Evolutionary conservation across 2,888 invertebrate genomes (phyloP).

Genomic region (Chaitophorus viminalis): DNA sequence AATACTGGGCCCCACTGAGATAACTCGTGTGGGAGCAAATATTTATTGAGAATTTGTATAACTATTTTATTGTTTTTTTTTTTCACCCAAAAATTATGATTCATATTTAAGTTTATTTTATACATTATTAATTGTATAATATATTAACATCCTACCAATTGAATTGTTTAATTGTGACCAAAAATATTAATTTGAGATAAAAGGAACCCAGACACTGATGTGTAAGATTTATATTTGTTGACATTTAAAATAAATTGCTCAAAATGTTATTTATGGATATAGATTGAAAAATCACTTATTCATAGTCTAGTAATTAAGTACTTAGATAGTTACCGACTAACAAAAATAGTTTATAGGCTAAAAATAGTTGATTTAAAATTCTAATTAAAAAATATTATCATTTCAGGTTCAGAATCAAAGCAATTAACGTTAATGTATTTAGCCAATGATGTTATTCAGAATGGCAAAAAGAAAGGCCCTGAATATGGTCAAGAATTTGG

Average conservation of each 20-base stretch:
- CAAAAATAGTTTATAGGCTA: neutral
- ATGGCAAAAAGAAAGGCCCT: slow-evolving; percentile 96
- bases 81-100: no score
- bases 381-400: slow-evolving; percentile 59
- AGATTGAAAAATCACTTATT: neutral
- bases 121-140: no score
- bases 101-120: no score
- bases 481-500: slow-evolving; percentile 93
- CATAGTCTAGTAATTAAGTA: neutral
- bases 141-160: no score
- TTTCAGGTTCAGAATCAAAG: slow-evolving; percentile 82
- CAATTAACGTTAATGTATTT: slow-evolving; percentile 96
- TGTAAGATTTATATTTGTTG: neutral
- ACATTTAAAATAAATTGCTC: no score
- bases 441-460: slow-evolving; percentile 99
- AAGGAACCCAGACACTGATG: no score
- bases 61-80: no score
- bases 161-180: no score
- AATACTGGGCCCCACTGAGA: no score
- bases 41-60: no score
- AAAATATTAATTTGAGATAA: no score
- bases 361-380: neutral
- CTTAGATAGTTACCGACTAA: neutral
- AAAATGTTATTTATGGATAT: neutral
- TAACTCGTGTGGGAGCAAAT: no score